phyloP scores from a whole-genome alignment of 2,113 vertebrate genomes.

The Brienomyrus longianalis region DNA sequence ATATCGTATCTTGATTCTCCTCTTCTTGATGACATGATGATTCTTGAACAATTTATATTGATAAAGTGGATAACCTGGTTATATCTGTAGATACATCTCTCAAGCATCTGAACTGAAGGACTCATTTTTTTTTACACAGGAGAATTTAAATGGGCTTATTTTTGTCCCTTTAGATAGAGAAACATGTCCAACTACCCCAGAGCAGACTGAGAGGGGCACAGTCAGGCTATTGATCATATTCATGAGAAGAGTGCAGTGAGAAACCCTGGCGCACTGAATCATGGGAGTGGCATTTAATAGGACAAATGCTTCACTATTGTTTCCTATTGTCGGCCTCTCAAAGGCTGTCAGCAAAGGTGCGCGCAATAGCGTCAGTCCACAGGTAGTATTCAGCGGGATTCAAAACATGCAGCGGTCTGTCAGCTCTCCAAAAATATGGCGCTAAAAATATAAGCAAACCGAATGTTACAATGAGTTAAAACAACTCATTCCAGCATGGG shows the following conservation, averaged over 20 bases:
- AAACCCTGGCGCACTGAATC: neutral
- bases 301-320: neutral
- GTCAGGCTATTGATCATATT: neutral
- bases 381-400: neutral
- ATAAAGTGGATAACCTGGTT: neutral
- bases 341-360: neutral
- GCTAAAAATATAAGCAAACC: neutral
- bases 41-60: neutral
- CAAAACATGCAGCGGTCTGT: neutral
- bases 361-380: neutral
- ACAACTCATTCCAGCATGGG: neutral
- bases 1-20: neutral
- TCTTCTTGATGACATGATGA: neutral
- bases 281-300: neutral
- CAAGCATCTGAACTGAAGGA: neutral
- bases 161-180: neutral
- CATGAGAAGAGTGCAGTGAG: neutral
- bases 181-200: neutral
- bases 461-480: neutral
- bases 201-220: neutral
- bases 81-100: neutral
- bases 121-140: neutral
- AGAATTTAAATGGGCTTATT: neutral
- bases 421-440: neutral
- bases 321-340: neutral